Evolutionary conservation across 2,797 vertebrate species (phyloP), one percentile per base, ranked within the genome.

Genomic region (Botia almorhae): DNA sequence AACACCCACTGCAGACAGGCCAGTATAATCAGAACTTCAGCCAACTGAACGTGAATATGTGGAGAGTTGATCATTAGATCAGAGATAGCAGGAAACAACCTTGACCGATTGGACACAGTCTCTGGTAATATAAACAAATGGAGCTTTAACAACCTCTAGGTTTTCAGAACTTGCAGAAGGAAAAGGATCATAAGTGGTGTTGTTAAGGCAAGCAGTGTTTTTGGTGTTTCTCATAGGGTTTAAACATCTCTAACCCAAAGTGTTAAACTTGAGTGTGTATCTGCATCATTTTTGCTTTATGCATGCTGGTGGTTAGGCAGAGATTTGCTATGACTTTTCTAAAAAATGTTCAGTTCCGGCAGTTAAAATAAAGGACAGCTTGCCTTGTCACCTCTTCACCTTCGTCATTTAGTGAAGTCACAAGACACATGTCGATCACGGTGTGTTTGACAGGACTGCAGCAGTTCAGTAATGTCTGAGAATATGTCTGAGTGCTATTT

Each of bases 361-460:
- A 19, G 53, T 56, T 56, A 19, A 21, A 23, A 14, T 60, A 60
- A 60, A 29, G 16, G 58, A 61, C 39, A 7, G 39, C 39, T 43
- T 43, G 39, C 39, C 39, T 8, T 36, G 33, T 36, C 6, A 36
- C 33, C 33, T 7, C 39, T 43, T 8, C 39, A 7, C 23, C 23
- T 26, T 26, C 23, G 33, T 33, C 33, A 33, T 11, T 48, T 48
- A 2, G 10, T 12, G 19, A 61, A 14, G 2, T 77, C 23, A 21
- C 8, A 55, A 21, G 75, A 69, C 39, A 16, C 43, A 69, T 48
- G 17, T 50, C 60, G 0, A 3, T 69, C 36, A 29, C 26, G 65
- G 17, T 69, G 65, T 78, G 65, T 69, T 43, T 61, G 36, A 67
- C 23, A 60, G 39, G 39, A 77, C 48, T 21, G 36, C 23, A 14